These are phyloP conservation scores for Pagrus major DNA, from an alignment of 2,113 vertebrate species.

Conservation along the genomic window DNA sequence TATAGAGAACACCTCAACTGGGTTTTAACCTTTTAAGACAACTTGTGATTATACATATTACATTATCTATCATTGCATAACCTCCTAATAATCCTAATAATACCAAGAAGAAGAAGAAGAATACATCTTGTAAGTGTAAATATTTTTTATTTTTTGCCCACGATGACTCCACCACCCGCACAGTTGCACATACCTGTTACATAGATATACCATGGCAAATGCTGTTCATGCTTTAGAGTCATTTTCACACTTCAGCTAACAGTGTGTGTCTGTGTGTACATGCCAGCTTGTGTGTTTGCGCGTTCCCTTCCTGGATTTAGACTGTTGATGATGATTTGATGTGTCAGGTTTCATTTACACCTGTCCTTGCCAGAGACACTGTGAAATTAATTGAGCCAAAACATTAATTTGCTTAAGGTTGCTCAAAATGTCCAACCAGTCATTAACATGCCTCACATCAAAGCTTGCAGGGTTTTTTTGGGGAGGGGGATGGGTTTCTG, in stretches of 20 bases:
- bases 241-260: constrained; percentile 44
- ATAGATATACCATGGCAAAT: constrained; percentile 13
- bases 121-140: not conserved
- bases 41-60: constrained; percentile 6
- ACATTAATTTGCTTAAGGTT: constrained; percentile 60
- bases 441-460: constrained; percentile 52
- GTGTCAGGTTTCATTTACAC: constrained; percentile 76
- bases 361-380: constrained; percentile 65
- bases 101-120: not conserved
- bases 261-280: not conserved
- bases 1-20: not conserved
- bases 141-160: not conserved
- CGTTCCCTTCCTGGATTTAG: constrained; percentile 18
- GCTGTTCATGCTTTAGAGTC: constrained; percentile 27
- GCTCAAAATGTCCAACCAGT: constrained; percentile 50
- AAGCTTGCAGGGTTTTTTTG: constrained; percentile 1
- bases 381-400: constrained; percentile 71
- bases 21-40: not conserved
- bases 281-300: constrained; percentile 4
- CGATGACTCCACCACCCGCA: constrained; percentile 16
- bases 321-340: constrained; percentile 62
- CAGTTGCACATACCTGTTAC: constrained; percentile 26
- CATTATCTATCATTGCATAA: not conserved
- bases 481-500: too few relatives aligned
- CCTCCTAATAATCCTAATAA: too few relatives aligned